Base-by-base conservation (phyloP, 2,888 invertebrate species). In the Myopa tessellatipennis region DNA sequence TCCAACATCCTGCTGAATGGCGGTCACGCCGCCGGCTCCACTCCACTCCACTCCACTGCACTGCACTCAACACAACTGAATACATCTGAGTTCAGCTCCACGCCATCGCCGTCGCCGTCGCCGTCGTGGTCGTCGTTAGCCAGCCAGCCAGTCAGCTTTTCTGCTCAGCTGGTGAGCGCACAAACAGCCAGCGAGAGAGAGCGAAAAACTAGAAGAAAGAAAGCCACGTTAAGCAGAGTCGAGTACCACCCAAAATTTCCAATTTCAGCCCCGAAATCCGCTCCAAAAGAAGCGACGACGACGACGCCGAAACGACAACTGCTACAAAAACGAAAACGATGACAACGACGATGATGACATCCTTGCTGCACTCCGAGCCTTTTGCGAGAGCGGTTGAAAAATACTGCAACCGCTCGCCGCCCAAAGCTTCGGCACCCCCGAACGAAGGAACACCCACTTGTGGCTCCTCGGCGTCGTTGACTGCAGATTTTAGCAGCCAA, bases 221-320 rank as follows among this genome's bases (percentile, higher is more conserved):
- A 45, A 55, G 34, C 14, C 52, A 36, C 55, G 18, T 26, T 6
- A 65, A 65, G 16, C 65, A 65, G 36, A 65, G 38, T 38, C 65
- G 40, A 68, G 61, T 36, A 78, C 84, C 85, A 84, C 85, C 86
- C 84, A 84, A 86, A 85, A 83, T 83, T 85, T 85, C 85, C 86
- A 85, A 85, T 85, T 86, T 85, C 83, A 81, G 83, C 81, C 52
- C 77, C 69, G 52, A 77, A 78, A 74, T 63, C 70, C 70, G 63
- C 18, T 18, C 77, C 61, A 60, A 70, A 74, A 63, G 60, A n/a
- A 73, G 45, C 60, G 36, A 55, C 52, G 40, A 65, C 69, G 38
- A 67, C 16, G 61, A 18, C 72, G 38, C 5, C 67, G 18, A 38
- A 58, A 38, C 36, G 18, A 45, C 36, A 10, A 70, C 14, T 18